phyloP scores from a whole-genome alignment of 2,113 vertebrate species.

The Lasiurus cinereus region DNA sequence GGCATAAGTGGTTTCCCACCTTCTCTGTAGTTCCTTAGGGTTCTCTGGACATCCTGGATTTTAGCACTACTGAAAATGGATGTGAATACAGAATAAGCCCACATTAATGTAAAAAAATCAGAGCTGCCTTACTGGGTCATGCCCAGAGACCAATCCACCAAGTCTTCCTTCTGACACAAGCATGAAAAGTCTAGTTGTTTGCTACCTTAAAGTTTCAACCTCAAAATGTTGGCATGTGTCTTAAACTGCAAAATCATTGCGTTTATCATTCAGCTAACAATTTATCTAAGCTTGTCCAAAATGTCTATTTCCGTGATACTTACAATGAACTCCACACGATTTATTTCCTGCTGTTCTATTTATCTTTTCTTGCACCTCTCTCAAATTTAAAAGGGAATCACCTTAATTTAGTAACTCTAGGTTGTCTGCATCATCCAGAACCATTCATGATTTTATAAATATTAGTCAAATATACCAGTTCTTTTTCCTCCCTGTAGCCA shows the following conservation, averaged over 20 bases:
- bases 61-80: background rate
- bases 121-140: background rate
- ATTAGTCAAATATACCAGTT: constrained; percentile 34
- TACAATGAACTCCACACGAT: background rate
- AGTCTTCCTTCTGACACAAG: background rate
- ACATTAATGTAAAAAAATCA: background rate
- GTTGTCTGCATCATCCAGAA: background rate
- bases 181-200: background rate
- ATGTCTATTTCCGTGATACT: constrained; percentile 21
- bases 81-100: background rate
- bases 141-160: background rate
- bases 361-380: background rate
- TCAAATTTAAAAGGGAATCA: background rate
- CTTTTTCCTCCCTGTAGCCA: background rate
- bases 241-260: background rate
- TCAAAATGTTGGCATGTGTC: background rate
- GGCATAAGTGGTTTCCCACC: background rate
- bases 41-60: background rate
- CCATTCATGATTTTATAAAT: constrained; percentile 22
- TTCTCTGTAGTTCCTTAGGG: background rate
- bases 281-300: background rate
- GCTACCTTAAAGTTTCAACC: background rate
- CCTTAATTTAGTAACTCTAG: background rate
- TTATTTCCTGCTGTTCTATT: background rate
- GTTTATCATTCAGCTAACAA: background rate